Base-by-base conservation (phyloP, 1,140 invertebrate genomes). In the Tribolium madens region DNA sequence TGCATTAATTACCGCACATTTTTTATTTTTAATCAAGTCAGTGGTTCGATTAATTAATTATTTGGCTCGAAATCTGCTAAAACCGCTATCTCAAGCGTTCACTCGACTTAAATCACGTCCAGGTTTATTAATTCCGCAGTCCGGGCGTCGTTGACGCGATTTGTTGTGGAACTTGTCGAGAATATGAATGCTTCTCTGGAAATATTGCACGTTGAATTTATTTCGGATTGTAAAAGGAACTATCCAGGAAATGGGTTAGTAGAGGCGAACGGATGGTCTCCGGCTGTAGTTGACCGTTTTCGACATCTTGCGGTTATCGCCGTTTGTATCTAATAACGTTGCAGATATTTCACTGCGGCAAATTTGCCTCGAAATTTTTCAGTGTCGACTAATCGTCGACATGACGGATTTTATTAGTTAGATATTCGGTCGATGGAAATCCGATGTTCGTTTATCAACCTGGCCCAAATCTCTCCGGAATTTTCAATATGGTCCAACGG, bases 281-380 rank as follows among this genome's bases (percentile, higher is more conserved):
- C 53, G 53, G 53, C n/a, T 64, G 57, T 26, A 64, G 21, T 64
- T 64, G 57, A 64, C 57, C 57, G 57, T 12, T 57, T 26, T 64
- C 57, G 57, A 64, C 57, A 64, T 64, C 57, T 64, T 64, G 57
- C 57, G 57, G 57, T 64, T 64, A 64, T 64, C 57, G 57, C 57
- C 26, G 26, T 33, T 64, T 64, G 57, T 64, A 64, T 64, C 57
- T 64, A 64, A 64, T 64, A 64, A 64, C 57, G 57, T 13, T 64
- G 57, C 57, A 64, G 57, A 64, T 64, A 64, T 64, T 64, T 33
- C 57, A 31, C 57, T 64, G 57, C 57, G 57, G 57, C 57, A 64
- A 64, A 64, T 64, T 64, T 64, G 57, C n/a, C 26, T 64, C 26
- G 21, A 5, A 6, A 2, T 21, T 17, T 57, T 57, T 57, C 14